Percentiles rank a stretch among this genome's conserved stretches.
These are phyloP conservation scores for Anastatus disparis DNA, from an alignment of 1,140 invertebrate species.

Conservation along the genomic window DNA sequence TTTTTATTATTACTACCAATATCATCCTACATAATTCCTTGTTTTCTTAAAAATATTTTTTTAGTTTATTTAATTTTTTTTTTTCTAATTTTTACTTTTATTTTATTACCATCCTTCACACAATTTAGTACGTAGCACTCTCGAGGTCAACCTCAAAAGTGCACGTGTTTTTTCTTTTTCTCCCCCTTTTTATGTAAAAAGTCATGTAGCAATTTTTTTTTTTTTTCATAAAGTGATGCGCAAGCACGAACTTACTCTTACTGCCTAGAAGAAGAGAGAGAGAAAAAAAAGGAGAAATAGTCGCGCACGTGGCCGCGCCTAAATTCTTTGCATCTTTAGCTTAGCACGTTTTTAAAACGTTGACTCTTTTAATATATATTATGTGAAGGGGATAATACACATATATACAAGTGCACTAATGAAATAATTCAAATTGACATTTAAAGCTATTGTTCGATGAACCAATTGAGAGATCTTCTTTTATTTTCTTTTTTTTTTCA, in stretches of 20 bases:
- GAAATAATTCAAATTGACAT: constrained; percentile 2
- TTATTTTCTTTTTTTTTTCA: too few relatives aligned
- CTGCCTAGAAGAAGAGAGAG: too few relatives aligned
- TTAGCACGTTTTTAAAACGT: too few relatives aligned
- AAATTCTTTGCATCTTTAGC: constrained; percentile 24
- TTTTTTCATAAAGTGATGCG: constrained; percentile 36
- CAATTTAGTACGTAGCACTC: too few relatives aligned
- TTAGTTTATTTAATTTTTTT: too few relatives aligned
- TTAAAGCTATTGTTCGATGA: too few relatives aligned
- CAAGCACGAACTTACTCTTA: constrained; percentile 20
- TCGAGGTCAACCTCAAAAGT: too few relatives aligned
- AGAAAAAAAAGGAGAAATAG: constrained; percentile 13
- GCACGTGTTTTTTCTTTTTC: constrained; percentile 9
- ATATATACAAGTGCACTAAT: background rate
- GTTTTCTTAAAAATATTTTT: too few relatives aligned
- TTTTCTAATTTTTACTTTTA: constrained; percentile 23
- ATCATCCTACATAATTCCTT: too few relatives aligned
- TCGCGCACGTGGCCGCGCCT: constrained; percentile 29
- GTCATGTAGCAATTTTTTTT: constrained; percentile 34
- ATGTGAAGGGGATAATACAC: too few relatives aligned
- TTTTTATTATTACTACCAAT: too few relatives aligned
- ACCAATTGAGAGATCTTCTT: background rate
- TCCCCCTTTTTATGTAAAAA: background rate
- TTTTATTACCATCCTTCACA: constrained; percentile 27
- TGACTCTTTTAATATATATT: too few relatives aligned